phyloP scores from a whole-genome alignment of 2,888 invertebrate genomes.

The Sphinx pinastri region DNA sequence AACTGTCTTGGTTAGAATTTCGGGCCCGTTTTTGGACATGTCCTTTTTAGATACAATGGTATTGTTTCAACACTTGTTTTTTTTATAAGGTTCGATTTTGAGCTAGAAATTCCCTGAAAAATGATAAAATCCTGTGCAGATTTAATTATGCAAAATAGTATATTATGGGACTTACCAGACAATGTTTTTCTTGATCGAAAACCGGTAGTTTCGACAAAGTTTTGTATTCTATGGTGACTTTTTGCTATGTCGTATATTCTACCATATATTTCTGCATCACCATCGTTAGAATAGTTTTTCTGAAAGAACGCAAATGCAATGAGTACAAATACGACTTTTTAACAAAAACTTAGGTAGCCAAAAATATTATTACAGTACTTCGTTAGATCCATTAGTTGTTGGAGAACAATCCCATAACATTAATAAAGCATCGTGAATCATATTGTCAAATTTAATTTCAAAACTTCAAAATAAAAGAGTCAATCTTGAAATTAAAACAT shows the following conservation, averaged over 20 bases:
- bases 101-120: too few relatives aligned
- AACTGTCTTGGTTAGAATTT: too few relatives aligned
- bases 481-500: neutral
- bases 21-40: too few relatives aligned
- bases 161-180: slow-evolving; percentile 63
- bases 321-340: neutral
- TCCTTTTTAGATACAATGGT: too few relatives aligned
- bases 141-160: slow-evolving; percentile 2
- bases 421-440: slow-evolving; percentile 88
- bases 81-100: too few relatives aligned
- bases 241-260: slow-evolving; percentile 86
- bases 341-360: neutral
- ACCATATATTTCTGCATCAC: slow-evolving; percentile 85
- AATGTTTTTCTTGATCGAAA: slow-evolving; percentile 76
- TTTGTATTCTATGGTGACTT: slow-evolving; percentile 85
- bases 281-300: slow-evolving; percentile 80
- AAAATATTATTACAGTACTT: slow-evolving; percentile 16
- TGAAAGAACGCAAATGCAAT: slow-evolving; percentile 46
- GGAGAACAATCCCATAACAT: slow-evolving; percentile 86
- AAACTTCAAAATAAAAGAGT: neutral
- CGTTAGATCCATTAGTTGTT: slow-evolving; percentile 38
- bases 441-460: slow-evolving; percentile 49
- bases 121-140: too few relatives aligned
- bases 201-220: slow-evolving; percentile 83
- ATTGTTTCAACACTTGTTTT: neutral